Conservation (phyloP, 1,140 invertebrate species). For the Drosophila lacteicornis region DNA sequence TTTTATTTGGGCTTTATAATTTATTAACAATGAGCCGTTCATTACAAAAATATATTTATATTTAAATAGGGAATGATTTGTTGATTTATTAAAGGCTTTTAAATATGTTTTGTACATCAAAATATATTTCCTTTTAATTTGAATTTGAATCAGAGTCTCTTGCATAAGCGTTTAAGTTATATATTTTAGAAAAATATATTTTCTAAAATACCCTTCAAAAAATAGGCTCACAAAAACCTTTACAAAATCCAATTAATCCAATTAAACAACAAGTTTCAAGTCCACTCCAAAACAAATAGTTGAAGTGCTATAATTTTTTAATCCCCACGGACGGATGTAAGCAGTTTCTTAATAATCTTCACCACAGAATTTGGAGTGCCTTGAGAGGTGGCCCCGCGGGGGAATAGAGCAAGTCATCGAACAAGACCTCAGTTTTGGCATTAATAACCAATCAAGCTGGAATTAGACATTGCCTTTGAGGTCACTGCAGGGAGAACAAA, state of each 20-base stretch:
- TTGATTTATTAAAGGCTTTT: background rate
- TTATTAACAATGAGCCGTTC: no score
- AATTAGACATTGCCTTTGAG: constrained; percentile 31
- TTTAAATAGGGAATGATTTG: no score
- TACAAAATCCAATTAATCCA: constrained; percentile 11
- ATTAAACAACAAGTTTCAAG: constrained; percentile 24
- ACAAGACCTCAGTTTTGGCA: constrained; percentile 25
- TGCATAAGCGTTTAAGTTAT: no score
- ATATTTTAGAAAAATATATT: no score
- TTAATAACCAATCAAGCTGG: constrained; percentile 57
- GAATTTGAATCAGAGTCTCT: no score
- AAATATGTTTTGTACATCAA: no score
- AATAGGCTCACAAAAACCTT: background rate
- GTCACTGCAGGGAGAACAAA: constrained; percentile 37
- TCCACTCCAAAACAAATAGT: constrained; percentile 10
- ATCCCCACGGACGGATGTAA: constrained; percentile 28
- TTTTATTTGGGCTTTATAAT: background rate
- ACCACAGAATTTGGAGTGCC: constrained; percentile 25
- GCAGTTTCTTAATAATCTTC: constrained; percentile 17
- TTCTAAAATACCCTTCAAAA: no score
- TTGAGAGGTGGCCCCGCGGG: background rate
- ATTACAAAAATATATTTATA: background rate
- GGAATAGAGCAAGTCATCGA: constrained; percentile 59
- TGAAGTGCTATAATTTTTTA: constrained; percentile 17
- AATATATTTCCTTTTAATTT: no score